These are phyloP conservation scores for Cotesia glomerata DNA, from an alignment of 1,140 invertebrate species.

Conservation along the genomic window DNA sequence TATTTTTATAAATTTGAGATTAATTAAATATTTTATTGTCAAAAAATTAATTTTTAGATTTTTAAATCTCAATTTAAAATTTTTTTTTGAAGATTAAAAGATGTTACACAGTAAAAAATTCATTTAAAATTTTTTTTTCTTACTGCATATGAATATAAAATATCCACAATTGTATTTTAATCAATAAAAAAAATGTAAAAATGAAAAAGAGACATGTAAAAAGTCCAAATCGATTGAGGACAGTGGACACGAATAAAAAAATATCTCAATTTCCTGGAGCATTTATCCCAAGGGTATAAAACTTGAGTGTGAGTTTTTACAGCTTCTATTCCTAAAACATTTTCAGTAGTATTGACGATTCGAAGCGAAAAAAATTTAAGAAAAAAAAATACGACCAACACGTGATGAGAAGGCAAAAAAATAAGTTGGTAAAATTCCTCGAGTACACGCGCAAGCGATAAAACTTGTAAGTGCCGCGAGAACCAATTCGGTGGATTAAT, in stretches of 20 bases:
- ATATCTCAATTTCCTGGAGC: constrained; percentile 19
- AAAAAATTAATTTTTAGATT: too few species aligned
- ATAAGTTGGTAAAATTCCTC: constrained; percentile 21
- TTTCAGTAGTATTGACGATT: constrained; percentile 15
- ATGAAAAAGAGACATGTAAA: background rate
- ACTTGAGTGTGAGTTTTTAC: constrained; percentile 11
- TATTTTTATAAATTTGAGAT: too few species aligned
- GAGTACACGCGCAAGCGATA: constrained; percentile 27
- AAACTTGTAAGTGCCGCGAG: constrained; percentile 30
- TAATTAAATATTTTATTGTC: too few species aligned
- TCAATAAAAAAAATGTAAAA: too few species aligned
- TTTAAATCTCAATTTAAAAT: too few species aligned
- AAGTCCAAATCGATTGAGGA: background rate
- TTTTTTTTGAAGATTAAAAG: too few species aligned
- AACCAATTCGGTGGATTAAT: constrained; percentile 30
- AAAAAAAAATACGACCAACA: background rate
- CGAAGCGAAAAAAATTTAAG: background rate
- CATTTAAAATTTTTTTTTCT: too few species aligned
- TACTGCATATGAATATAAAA: too few species aligned
- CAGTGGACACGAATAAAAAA: constrained; percentile 4
- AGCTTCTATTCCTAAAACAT: background rate
- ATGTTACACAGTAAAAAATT: too few species aligned
- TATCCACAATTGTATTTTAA: too few species aligned
- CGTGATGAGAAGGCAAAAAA: constrained; percentile 16
- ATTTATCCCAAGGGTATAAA: constrained; percentile 10